Percentiles rank a stretch among this genome's conserved stretches.
Conservation (phyloP, 2,888 invertebrate genomes). For the Phengaris arion region DNA sequence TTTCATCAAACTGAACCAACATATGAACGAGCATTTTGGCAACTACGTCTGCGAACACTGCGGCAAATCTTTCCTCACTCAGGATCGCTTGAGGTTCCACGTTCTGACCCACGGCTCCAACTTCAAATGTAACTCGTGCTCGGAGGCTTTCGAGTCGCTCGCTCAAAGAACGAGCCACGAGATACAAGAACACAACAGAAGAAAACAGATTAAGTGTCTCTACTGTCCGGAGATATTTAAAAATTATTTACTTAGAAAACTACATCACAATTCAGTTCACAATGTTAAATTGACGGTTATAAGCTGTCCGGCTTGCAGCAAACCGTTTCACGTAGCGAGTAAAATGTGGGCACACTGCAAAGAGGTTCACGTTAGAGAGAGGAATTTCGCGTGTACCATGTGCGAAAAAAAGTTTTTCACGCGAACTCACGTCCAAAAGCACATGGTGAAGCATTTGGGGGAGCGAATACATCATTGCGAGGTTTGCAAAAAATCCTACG, state of each 20-base stretch:
- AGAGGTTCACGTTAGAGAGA: constrained; percentile 69
- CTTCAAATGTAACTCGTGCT: constrained; percentile 56
- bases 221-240: constrained; percentile 58
- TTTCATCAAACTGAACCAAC: constrained; percentile 67
- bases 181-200: constrained; percentile 51
- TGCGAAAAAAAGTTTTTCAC: constrained; percentile 77
- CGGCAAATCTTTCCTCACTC: constrained; percentile 65
- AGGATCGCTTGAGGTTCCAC: constrained; percentile 61
- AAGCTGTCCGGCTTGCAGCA: constrained; percentile 59
- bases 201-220: constrained; percentile 54
- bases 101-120: constrained; percentile 53
- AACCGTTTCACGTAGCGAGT: constrained; percentile 59
- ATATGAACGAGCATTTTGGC: constrained; percentile 68
- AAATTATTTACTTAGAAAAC: constrained; percentile 56
- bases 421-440: constrained; percentile 70
- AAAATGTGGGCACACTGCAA: constrained; percentile 61
- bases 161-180: constrained; percentile 57
- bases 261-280: constrained; percentile 54
- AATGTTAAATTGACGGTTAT: constrained; percentile 51
- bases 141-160: constrained; percentile 55
- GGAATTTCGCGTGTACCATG: constrained; percentile 65
- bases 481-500: constrained; percentile 72
- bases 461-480: constrained; percentile 69
- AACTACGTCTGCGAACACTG: constrained; percentile 65
- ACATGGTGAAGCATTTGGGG: constrained; percentile 74